These are phyloP conservation scores for Meteorus sp. DNA, from an alignment of 1,140 invertebrate genomes.

Conservation along the genomic window DNA sequence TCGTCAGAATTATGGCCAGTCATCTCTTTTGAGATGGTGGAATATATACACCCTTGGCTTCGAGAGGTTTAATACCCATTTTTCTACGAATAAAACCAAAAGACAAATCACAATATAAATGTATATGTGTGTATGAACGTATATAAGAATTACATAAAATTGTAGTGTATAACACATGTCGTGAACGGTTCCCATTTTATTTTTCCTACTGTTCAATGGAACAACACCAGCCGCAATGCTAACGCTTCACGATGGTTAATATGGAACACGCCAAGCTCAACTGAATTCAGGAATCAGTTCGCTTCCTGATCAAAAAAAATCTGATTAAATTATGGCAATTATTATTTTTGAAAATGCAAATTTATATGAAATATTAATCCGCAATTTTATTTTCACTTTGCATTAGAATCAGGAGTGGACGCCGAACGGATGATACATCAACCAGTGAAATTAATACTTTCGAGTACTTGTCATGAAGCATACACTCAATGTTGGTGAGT, in stretches of 20 bases:
- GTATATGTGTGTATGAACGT: too few relatives aligned
- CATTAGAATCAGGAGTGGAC: slow-evolving; percentile 31
- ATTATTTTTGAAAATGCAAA: not conserved
- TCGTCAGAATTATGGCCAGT: slow-evolving; percentile 41
- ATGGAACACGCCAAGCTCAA: too few relatives aligned
- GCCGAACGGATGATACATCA: slow-evolving; percentile 45
- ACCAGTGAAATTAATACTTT: slow-evolving; percentile 47
- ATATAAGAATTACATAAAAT: too few relatives aligned
- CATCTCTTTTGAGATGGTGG: slow-evolving; percentile 30
- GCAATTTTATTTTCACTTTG: slow-evolving; percentile 24
- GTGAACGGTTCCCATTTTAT: too few relatives aligned
- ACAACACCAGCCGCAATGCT: too few relatives aligned
- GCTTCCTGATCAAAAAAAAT: too few relatives aligned
- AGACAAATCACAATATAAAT: too few relatives aligned
- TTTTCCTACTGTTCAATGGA: too few relatives aligned
- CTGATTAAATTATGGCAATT: too few relatives aligned
- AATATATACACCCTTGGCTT: slow-evolving; percentile 27
- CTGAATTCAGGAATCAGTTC: too few relatives aligned
- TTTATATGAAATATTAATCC: not conserved
- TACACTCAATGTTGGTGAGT: slow-evolving; percentile 57
- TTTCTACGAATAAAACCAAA: slow-evolving; percentile 24
- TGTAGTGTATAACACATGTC: too few relatives aligned
- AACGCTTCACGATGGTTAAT: too few relatives aligned
- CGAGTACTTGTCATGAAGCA: slow-evolving; percentile 56
- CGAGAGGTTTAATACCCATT: slow-evolving; percentile 19